Evolutionary conservation across 1,140 invertebrate genomes (phyloP), one percentile per base, ranked within the genome.

Genomic region (Drosophila simulans): DNA sequence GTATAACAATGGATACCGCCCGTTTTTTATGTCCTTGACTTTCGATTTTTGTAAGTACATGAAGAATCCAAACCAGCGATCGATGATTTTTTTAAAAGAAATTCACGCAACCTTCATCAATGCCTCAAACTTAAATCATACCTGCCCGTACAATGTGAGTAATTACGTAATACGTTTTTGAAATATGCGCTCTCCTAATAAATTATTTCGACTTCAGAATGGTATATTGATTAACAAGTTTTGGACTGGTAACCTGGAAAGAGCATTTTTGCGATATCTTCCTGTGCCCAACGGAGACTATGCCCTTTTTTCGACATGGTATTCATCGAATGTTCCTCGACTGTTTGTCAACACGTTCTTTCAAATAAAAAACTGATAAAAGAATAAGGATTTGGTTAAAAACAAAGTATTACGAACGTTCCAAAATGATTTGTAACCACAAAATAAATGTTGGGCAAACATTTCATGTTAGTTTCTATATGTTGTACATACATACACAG

Each of bases 201-300:
- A 15, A 0, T 13, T 51, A 12, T 34, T 37, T 0, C 3, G 1
- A 12, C 27, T n/a, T 22, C 25, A 78, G 75, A 69, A 83, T 17
- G 75, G 82, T 58, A 5, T 82, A 4, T 35, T 43, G 5, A 0
- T 83, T 0, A 43, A 59, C 0, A 64, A 75, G 17, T 15, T 68
- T 5, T 77, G 35, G 46, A 77, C 69, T 15, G 74, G 63, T 13
- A 49, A 74, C 55, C 25, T 74, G 2, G 59, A 82, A 10, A 15
- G 1, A 8, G 48, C 34, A 0, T 31, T 83, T 1, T 0, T 27
- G 1, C 20, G 35, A n/a, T 35, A 22, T 13, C 0, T 82, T 13
- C 70, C 65, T 3, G 3, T 82, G 8, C 46, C 70, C 10, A 25
- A 35, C 1, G 80, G 79, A 8, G 56, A 78, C 0, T 83, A 83